A percentile compares a stretch with the other conserved stretches of the same genome.
Conservation (phyloP, 2,888 invertebrate genomes). For the Carcina quercana region DNA sequence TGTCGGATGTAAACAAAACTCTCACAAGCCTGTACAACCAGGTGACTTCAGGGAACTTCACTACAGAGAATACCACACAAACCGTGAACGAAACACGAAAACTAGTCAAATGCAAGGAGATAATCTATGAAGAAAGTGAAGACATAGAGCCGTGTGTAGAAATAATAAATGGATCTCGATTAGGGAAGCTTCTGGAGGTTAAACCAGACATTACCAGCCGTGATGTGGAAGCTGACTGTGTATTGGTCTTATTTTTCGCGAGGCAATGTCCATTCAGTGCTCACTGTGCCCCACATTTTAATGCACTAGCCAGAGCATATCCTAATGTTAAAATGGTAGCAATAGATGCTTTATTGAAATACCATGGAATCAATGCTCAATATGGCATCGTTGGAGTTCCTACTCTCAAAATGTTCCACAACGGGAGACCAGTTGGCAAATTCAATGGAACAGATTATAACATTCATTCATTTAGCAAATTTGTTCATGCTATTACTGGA, state of each 20-base stretch:
- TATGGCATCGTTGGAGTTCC: slow-evolving; percentile 95
- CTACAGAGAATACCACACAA: slow-evolving; percentile 49
- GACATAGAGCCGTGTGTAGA: slow-evolving; percentile 65
- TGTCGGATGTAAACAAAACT: slow-evolving; percentile 63
- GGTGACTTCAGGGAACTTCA: slow-evolving; percentile 56
- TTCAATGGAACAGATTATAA: slow-evolving; percentile 89
- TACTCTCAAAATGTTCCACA: slow-evolving; percentile 91
- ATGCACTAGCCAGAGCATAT: slow-evolving; percentile 90
- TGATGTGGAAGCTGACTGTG: slow-evolving; percentile 78
- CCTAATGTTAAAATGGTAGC: slow-evolving; percentile 91
- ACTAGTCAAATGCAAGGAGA: slow-evolving; percentile 57
- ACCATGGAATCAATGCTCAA: slow-evolving; percentile 90
- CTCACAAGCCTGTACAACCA: slow-evolving; percentile 59
- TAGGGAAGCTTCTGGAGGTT: slow-evolving; percentile 78
- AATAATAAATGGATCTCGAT: slow-evolving; percentile 81
- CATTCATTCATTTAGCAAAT: slow-evolving; percentile 84
- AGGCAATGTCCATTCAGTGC: slow-evolving; percentile 93
- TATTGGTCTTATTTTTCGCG: slow-evolving; percentile 91
- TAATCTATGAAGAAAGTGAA: slow-evolving; percentile 44
- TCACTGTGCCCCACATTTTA: slow-evolving; percentile 91
- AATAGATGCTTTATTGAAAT: slow-evolving; percentile 86
- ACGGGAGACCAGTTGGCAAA: slow-evolving; percentile 88
- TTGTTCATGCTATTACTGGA: slow-evolving; percentile 85
- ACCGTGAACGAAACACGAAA: slow-evolving; percentile 55
- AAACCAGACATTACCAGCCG: slow-evolving; percentile 79